Conservation (phyloP, 2,113 vertebrate genomes). For the Gymnocephalus cernua region DNA sequence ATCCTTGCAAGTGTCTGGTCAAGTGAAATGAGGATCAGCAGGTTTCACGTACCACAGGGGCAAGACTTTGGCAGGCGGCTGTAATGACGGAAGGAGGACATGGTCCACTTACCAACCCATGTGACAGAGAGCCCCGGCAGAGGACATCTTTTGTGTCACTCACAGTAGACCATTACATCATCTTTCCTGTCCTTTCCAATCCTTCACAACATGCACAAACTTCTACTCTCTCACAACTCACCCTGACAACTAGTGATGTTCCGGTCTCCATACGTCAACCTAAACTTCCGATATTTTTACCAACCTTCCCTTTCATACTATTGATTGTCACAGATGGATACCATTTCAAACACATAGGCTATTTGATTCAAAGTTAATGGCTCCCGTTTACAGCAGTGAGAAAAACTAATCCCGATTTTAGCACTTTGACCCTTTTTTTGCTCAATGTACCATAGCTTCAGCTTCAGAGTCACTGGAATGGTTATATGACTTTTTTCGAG, state of each 20-base stretch:
- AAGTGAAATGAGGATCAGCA: slow-evolving; percentile 37
- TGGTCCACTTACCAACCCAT: slow-evolving; percentile 53
- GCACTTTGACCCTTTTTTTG: too few species aligned
- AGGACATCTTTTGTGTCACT: slow-evolving; percentile 67
- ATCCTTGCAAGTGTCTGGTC: neutral
- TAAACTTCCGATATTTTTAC: neutral
- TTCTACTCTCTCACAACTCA: slow-evolving; percentile 28
- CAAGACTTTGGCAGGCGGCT: slow-evolving; percentile 39
- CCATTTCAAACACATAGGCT: neutral
- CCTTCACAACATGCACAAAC: slow-evolving; percentile 20
- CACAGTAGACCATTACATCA: slow-evolving; percentile 63
- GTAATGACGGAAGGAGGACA: slow-evolving; percentile 42
- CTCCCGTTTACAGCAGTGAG: neutral
- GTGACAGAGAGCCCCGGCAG: slow-evolving; percentile 28
- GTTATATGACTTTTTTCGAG: too few species aligned
- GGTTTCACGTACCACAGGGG: slow-evolving; percentile 43
- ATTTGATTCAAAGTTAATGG: neutral
- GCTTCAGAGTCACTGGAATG: too few species aligned
- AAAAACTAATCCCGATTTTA: neutral
- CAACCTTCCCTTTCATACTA: neutral
- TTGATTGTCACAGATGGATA: neutral
- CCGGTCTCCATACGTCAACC: neutral
- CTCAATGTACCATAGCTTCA: too few species aligned
- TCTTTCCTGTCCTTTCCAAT: slow-evolving; percentile 47
- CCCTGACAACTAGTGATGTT: neutral